These are phyloP conservation scores for Antitype chi DNA, from an alignment of 2,888 invertebrate species.

Conservation along the genomic window DNA sequence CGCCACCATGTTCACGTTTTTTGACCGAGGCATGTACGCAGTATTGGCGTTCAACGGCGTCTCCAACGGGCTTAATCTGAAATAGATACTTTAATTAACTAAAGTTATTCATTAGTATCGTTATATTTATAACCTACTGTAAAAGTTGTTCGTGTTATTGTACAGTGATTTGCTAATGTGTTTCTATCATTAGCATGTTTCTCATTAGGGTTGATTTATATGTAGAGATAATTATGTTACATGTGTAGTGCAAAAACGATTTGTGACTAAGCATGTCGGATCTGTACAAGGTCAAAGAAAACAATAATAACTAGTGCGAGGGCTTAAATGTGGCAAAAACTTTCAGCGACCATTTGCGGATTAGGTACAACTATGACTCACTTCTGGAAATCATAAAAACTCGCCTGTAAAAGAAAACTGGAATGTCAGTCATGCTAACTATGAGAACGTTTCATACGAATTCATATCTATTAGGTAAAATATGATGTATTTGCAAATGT, in stretches of 20 bases:
- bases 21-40: slow-evolving; percentile 92
- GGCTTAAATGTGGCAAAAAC: slow-evolving; percentile 60
- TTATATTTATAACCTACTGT: slow-evolving; percentile 33
- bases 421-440: slow-evolving; percentile 61
- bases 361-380: slow-evolving; percentile 71
- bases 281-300: slow-evolving; percentile 61
- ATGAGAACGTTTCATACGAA: slow-evolving; percentile 26
- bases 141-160: slow-evolving; percentile 46
- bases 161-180: slow-evolving; percentile 62
- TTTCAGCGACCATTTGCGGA: slow-evolving; percentile 65
- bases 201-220: slow-evolving; percentile 47
- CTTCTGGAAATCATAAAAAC: slow-evolving; percentile 79
- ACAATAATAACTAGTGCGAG: slow-evolving; percentile 57
- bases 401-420: slow-evolving; percentile 77
- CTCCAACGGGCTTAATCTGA: slow-evolving; percentile 90
- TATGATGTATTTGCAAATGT: background rate
- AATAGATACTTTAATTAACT: slow-evolving; percentile 62
- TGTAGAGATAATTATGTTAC: slow-evolving; percentile 59
- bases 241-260: slow-evolving; percentile 64
- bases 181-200: slow-evolving; percentile 55
- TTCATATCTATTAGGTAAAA: slow-evolving; percentile 4
- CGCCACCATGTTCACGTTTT: slow-evolving; percentile 94
- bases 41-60: slow-evolving; percentile 92
- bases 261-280: slow-evolving; percentile 64
- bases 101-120: slow-evolving; percentile 2